Evolutionary conservation across 2,797 vertebrate species (phyloP).

Genomic region (Mormyrus proboscirostris): DNA sequence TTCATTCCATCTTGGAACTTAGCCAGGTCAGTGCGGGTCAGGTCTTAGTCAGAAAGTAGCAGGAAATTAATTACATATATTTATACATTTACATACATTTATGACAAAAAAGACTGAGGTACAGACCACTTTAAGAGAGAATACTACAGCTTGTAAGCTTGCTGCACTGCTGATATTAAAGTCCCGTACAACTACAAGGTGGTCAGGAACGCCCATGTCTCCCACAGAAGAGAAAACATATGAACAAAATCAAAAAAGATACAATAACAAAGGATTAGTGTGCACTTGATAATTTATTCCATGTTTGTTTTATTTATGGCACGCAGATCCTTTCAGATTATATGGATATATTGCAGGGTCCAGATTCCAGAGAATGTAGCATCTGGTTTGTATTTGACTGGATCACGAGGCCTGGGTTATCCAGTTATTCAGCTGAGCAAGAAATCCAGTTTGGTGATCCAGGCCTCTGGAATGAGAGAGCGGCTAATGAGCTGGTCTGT

Average conservation of each 20-base stretch:
- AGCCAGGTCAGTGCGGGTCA: neutral
- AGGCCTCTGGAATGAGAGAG: neutral
- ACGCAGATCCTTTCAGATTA: neutral
- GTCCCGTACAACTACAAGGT: neutral
- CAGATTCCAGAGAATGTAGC: neutral
- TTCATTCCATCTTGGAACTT: neutral
- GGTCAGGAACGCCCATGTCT: neutral
- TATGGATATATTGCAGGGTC: neutral
- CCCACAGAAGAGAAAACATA: neutral
- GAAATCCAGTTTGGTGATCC: neutral
- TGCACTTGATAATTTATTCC: neutral
- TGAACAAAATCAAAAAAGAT: neutral
- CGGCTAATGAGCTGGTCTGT: neutral
- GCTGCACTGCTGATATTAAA: neutral
- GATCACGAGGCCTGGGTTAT: neutral
- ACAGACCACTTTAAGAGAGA: neutral
- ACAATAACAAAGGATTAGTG: neutral
- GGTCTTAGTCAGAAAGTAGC: neutral
- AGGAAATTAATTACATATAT: neutral
- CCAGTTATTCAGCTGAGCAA: neutral
- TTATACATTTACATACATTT: too few species aligned
- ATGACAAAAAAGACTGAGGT: neutral
- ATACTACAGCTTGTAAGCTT: neutral
- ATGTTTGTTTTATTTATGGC: neutral
- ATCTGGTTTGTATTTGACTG: conserved; percentile 6